Base-by-base conservation (phyloP, 2,888 invertebrate species). In the Camptogramma bilineatum region DNA sequence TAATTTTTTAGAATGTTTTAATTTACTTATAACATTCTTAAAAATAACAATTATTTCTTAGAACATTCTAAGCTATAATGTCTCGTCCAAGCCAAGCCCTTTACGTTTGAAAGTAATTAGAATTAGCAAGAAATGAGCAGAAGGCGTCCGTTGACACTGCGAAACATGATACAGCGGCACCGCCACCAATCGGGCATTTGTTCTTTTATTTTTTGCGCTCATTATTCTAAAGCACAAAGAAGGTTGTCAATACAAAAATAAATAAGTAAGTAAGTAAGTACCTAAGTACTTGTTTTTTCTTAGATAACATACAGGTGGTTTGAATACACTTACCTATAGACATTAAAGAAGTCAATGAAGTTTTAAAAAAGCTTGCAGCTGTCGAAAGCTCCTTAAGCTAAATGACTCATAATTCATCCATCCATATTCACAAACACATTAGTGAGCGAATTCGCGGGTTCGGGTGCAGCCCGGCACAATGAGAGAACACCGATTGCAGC, bases 121-220 rank as follows among this genome's bases (percentile, higher is more conserved):
- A 84, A 85, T 85, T 87, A 87, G 88, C 83, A 85, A 88, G 85
- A 85, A 87, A 82, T 82, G 81, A 80, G 79, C 85, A 80, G 80
- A 82, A 82, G 80, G 77, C 81, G 79, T 76, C 76, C 83, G 80
- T 86, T 87, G 87, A 84, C 84, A 82, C 74, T 79, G 75, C 73
- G 88, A 79, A 87, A 90, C 75, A 73, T 77, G 84, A 88, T 85
- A 84, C 73, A 66, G 72, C 72, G 64, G 70, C 70, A 72, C 75
- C 74, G 73, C 72, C 72, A 72, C 71, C 73, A 62, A 73, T 73
- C 64, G 71, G 65, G 55, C 65, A 61, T 70, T 71, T 69, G 62
- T 70, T 71, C 69, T 69, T 72, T 72, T 71, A 66, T 39, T 48
- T 48, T 56, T 24, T 24, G 53, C 47, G 59, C 63, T 69, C 64